Evolutionary conservation across 1,140 invertebrate species (phyloP).

Genomic region (Hycleus phaleratus): DNA sequence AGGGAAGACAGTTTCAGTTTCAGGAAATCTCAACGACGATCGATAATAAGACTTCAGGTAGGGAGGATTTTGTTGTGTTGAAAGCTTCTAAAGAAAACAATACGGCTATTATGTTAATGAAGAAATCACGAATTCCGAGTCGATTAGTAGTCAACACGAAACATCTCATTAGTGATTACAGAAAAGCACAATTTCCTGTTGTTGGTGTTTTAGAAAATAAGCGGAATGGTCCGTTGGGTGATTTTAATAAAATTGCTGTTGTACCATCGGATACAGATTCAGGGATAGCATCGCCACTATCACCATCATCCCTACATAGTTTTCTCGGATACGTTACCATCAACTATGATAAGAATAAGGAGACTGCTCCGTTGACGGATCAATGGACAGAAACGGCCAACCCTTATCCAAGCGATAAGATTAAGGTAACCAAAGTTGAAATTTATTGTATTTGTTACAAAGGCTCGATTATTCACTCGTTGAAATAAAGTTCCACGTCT

Average conservation of each 20-base stretch:
- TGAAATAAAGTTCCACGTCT: no score
- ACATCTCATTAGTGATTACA: not conserved
- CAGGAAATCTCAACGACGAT: not conserved
- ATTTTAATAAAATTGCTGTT: constrained; percentile 24
- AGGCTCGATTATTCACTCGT: no score
- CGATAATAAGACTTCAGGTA: not conserved
- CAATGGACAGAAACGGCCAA: no score
- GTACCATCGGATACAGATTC: constrained; percentile 48
- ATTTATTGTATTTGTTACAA: no score
- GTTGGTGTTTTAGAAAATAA: not conserved
- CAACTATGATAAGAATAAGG: constrained; percentile 16
- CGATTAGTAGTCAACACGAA: not conserved
- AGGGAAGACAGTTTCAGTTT: constrained; percentile 2
- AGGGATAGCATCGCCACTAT: constrained; percentile 50
- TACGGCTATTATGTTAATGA: not conserved
- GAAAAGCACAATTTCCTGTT: no score
- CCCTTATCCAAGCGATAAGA: no score
- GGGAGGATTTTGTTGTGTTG: not conserved
- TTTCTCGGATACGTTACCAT: constrained; percentile 21
- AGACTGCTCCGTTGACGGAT: not conserved
- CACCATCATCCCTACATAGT: constrained; percentile 39
- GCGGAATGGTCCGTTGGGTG: not conserved
- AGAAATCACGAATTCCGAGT: not conserved
- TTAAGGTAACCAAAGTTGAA: no score
- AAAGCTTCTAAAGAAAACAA: no score